Evolutionary conservation across 2,888 invertebrate species (phyloP), one percentile per base, ranked within the genome.

Genomic region (Ischnus inquisitorius): DNA sequence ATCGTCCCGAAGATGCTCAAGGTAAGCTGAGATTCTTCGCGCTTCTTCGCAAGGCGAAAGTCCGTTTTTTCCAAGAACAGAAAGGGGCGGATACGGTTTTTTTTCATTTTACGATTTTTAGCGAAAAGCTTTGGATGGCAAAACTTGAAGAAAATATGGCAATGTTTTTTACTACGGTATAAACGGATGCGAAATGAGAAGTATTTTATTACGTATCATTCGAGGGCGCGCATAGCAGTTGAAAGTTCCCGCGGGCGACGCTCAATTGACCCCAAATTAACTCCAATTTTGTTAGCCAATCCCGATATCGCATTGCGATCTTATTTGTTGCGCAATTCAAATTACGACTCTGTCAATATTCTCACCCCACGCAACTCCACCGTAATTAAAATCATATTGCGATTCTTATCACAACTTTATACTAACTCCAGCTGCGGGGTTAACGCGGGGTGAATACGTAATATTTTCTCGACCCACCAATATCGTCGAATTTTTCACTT

Each of bases 1-100:
- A 60, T 65, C 64, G 3, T 43, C 43, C 14, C 83, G 64, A 68
- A 34, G 65, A 85, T 85, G 85, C 57, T 85, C 39, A 85, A 83
- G 85, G 85, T 85, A 83, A 83, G 77, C 64, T 2, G 28, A 19
- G 16, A 75, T 64, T 54, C 8, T 19, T 54, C 8, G 10, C 19
- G 12, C 6, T 6, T 12, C n/a, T 28, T 68, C 12, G 10, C 12
- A 51, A 34, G 48, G n/a, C 19, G 28, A 12, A 22, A 8, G 6
- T 8, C 51, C n/a, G 22, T 65, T 51, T 14, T 57, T 43, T 67
- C 8, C 16, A 8, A 5, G 22, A 54, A 54, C 16, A 22, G 6
- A 54, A 54, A 54, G 6, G 22, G 10, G 22, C 3, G 22, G 19
- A 22, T 19, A 19, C 8, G 2, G 19, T 22, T 54, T 54, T 48